These are phyloP conservation scores for Stenoptilia bipunctidactyla DNA, from an alignment of 2,888 invertebrate species.

Conservation along the genomic window DNA sequence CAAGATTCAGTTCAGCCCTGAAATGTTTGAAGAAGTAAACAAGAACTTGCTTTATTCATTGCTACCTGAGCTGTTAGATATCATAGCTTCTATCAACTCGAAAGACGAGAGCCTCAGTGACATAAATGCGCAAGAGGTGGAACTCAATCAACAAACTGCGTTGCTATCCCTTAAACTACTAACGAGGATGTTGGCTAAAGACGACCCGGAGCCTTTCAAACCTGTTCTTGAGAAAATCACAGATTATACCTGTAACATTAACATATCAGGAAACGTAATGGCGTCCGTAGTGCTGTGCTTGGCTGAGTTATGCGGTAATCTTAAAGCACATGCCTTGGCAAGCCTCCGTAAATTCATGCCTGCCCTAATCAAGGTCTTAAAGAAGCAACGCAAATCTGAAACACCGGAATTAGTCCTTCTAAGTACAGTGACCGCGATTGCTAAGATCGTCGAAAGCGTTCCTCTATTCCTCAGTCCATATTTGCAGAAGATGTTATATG, in stretches of 20 bases:
- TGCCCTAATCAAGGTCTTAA: constrained; percentile 75
- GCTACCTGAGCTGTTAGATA: constrained; percentile 72
- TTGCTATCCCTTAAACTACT: constrained; percentile 86
- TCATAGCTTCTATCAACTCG: constrained; percentile 66
- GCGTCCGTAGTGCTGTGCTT: constrained; percentile 83
- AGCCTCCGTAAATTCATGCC: constrained; percentile 87
- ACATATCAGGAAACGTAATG: constrained; percentile 73
- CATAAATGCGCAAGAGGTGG: constrained; percentile 68
- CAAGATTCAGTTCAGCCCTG: constrained; percentile 79
- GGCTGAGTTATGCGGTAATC: constrained; percentile 81
- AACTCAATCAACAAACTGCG: constrained; percentile 84
- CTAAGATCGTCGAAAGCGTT: constrained; percentile 85
- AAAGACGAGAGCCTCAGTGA: constrained; percentile 34
- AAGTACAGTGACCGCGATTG: constrained; percentile 82
- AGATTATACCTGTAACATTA: constrained; percentile 65
- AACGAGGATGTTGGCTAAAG: constrained; percentile 78
- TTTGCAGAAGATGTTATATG: constrained; percentile 77
- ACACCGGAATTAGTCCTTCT: constrained; percentile 74
- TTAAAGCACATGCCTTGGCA: constrained; percentile 81
- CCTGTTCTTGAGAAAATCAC: constrained; percentile 77
- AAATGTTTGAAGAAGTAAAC: constrained; percentile 69
- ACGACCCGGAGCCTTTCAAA: constrained; percentile 78
- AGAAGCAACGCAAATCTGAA: constrained; percentile 70
- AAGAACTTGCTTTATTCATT: constrained; percentile 67
- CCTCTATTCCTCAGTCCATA: constrained; percentile 90